Base-by-base conservation (phyloP, 2,888 invertebrate species). In the Agonum fuliginosum region DNA sequence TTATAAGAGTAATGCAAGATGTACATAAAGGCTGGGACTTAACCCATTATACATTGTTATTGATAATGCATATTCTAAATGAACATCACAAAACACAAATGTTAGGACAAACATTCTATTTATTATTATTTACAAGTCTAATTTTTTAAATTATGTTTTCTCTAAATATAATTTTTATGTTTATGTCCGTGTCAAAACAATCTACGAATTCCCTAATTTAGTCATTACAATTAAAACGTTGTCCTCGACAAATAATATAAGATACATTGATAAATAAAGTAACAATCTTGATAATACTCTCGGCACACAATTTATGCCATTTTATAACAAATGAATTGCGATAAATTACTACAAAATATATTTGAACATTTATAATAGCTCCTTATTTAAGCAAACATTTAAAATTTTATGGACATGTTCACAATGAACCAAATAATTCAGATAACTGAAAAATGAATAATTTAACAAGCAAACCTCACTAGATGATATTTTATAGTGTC, bases 41-140 rank as follows among this genome's bases (percentile, higher is more conserved):
- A 48, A 12, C 67, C 75, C 65, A 65, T 75, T 70, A 70, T 77
- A 77, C 77, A 77, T 37, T 75, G 67, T 72, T 72, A 54, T 72
- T 72, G 72, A 72, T 72, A 74, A 70, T 77, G 70, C 70, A 77
- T 70, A 69, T 58, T 54, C 58, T 67, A 75, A 67, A 70, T 67
- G 34, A 76, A 76, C 67, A 69, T 77, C 77, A 77, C 77, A 77
- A 77, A 77, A 77, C 77, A 77, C 70, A 77, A 70, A 24, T 70
- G 54, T 70, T 70, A 70, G 70, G 37, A 76, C 48, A 77, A 70
- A 58, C 69, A 77, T 77, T 77, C 69, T 77, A 77, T 77, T 48
- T 67, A 14, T 58, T 41, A 6, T 20, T 46, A 77, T 75, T 67
- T 75, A 65, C 67, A 75, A 67, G n/a, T 62, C 58, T 71, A 48